These are phyloP conservation scores for Ariopsis seemanni DNA, from an alignment of 2,113 vertebrate genomes.

Conservation along the genomic window DNA sequence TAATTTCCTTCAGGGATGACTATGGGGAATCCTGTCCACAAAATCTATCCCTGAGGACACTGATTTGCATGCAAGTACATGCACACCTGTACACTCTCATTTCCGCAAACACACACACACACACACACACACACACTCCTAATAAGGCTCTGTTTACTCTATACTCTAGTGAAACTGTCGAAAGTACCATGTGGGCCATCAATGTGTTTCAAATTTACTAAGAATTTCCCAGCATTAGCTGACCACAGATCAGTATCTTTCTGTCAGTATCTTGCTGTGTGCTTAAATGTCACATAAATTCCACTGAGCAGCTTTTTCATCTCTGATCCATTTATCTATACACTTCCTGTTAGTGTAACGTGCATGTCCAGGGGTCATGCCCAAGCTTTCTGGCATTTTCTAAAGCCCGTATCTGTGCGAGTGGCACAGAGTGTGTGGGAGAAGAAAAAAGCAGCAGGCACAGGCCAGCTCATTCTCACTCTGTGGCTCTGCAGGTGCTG, in stretches of 20 bases:
- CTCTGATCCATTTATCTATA: slow-evolving; percentile 3
- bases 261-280: not conserved
- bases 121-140: not conserved
- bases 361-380: slow-evolving; percentile 3
- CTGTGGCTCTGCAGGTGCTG: slow-evolving; percentile 12
- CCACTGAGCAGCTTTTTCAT: not conserved
- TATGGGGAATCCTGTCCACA: slow-evolving; percentile 11
- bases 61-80: slow-evolving; percentile 10
- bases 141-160: not conserved
- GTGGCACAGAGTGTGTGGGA: slow-evolving; percentile 1
- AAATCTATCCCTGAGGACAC: slow-evolving; percentile 10
- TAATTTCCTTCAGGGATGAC: slow-evolving; percentile 32
- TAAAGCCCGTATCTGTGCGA: slow-evolving; percentile 18
- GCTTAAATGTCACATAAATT: not conserved
- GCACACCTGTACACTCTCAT: slow-evolving; percentile 1
- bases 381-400: slow-evolving; percentile 18
- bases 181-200: too few relatives aligned
- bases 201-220: not conserved
- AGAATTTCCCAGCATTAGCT: not conserved
- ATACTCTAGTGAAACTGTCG: not conserved
- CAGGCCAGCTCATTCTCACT: slow-evolving; percentile 14
- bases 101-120: not conserved
- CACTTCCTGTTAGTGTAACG: not conserved
- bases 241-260: slow-evolving; percentile 20
- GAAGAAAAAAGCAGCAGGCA: not conserved